Conservation (phyloP, 2,113 vertebrate genomes). For the Notechis scutatus region DNA sequence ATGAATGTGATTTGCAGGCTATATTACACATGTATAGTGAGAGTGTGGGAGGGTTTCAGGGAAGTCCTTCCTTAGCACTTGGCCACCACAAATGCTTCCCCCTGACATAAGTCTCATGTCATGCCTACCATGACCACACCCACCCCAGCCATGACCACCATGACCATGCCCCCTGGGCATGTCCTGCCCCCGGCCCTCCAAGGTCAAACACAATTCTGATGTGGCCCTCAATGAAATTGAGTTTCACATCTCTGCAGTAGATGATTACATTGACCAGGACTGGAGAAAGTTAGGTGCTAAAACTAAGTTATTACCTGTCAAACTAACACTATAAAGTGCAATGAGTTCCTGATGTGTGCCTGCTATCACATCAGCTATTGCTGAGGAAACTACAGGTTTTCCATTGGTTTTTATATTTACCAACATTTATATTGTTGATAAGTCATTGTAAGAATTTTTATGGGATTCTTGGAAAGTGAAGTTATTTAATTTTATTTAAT, state of each 20-base stretch:
- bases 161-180: too few relatives aligned
- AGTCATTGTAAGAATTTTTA: not conserved
- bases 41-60: too few relatives aligned
- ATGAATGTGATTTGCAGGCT: too few relatives aligned
- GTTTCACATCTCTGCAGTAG: not conserved
- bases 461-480: not conserved
- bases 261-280: not conserved
- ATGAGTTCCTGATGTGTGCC: not conserved
- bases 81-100: too few relatives aligned
- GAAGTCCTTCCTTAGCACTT: too few relatives aligned
- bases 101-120: too few relatives aligned
- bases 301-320: not conserved
- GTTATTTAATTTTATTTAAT: not conserved
- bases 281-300: not conserved
- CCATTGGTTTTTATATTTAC: not conserved
- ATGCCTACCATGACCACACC: too few relatives aligned
- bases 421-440: not conserved
- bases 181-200: too few relatives aligned
- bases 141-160: too few relatives aligned
- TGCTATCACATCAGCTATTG: not conserved
- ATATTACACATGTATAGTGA: too few relatives aligned
- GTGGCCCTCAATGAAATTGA: too few relatives aligned
- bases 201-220: too few relatives aligned
- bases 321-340: not conserved
- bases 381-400: not conserved